Base-by-base conservation (phyloP, 2,888 invertebrate genomes). In the Hydrotaea cyrtoneurina region DNA sequence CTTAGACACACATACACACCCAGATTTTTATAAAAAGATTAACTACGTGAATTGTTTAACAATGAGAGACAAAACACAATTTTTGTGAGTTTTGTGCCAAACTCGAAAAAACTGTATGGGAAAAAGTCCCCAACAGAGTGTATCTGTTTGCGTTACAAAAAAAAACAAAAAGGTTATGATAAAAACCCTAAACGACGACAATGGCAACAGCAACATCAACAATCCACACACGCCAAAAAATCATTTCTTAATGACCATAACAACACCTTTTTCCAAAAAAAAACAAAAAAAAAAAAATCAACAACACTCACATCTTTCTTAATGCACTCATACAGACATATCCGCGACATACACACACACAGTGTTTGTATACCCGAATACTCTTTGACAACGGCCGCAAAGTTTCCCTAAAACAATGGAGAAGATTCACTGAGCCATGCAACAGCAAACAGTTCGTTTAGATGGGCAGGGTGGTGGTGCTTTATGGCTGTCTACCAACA, bases 21-120 rank as follows among this genome's bases (percentile, higher is more conserved):
- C 82, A 77, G 82, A 85, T 85, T 85, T 82, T 77, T 79, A 79
- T 77, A 66, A 73, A 57, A 11, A 43, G 57, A 73, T 73, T 59
- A 73, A 39, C 17, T 43, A 43, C 69, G 43, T 69, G 69, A 43
- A 46, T 69, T 39, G 39, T 23, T 43, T 39, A 43, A 39, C 39
- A 39, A 66, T 66, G 43, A 19, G 19, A 39, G 11, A 66, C 39
- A 66, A 66, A 66, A 66, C 36, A 66, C 36, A 3, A 19, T 17
- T 66, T 55, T 72, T 53, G 26, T 53, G 17, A 36, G 39, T 10
- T 39, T 39, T 39, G 8, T 39, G 39, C 39, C 1, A 13, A 39
- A 39, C 8, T 3, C 39, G 13, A 39, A 39, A 10, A 8, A 10
- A 39, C 3, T 11, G 13, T 8, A 39, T 36, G n/a, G n/a, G 39